phyloP scores from a whole-genome alignment of 2,797 vertebrate genomes.

The Eulemur mongoz region DNA sequence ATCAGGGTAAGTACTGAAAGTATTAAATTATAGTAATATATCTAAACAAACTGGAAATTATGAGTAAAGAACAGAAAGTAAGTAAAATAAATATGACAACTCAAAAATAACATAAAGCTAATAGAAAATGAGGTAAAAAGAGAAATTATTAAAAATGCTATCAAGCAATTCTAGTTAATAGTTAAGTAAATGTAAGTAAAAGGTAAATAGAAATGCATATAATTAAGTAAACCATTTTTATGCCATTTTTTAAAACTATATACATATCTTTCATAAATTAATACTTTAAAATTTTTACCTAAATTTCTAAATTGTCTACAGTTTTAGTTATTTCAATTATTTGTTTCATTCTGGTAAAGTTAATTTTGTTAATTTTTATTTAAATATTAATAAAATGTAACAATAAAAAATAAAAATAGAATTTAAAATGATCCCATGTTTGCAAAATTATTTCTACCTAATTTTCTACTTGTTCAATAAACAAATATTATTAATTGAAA shows the following conservation, averaged over 20 bases:
- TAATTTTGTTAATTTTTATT: neutral
- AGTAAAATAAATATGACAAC: constrained; percentile 6
- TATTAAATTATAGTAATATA: neutral
- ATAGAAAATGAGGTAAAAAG: neutral
- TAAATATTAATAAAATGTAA: neutral
- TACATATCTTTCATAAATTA: neutral
- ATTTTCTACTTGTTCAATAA: neutral
- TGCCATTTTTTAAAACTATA: neutral
- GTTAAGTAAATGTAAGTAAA: neutral
- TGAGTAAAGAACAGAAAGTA: neutral
- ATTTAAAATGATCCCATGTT: neutral
- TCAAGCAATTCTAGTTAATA: neutral
- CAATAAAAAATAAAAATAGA: neutral
- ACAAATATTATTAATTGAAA: neutral
- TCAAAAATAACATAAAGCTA: neutral
- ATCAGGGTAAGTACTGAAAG: neutral
- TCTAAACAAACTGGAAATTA: neutral
- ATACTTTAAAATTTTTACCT: neutral
- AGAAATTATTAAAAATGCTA: constrained; percentile 6
- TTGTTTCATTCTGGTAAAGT: neutral
- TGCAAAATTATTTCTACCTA: neutral
- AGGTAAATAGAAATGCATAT: neutral
- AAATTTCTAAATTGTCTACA: neutral
- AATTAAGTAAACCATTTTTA: neutral
- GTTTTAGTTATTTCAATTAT: neutral